Base-by-base conservation (phyloP, 23 tunicate genomes). In the Corella eumyota region DNA sequence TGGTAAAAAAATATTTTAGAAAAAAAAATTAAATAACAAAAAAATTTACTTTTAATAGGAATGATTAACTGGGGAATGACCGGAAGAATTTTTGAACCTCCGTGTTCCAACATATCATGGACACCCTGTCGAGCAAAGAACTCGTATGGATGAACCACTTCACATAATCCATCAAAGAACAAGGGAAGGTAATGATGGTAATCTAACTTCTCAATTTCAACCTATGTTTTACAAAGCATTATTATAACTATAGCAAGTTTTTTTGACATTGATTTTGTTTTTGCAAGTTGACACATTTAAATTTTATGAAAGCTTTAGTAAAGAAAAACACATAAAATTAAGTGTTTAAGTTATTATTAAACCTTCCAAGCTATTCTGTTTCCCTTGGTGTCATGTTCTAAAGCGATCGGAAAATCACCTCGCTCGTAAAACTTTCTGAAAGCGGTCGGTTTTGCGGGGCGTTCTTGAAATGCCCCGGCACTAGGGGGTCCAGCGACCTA, bases 331-430 rank as follows among this genome's bases (percentile, higher is more conserved):
- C n/a, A n/a, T n/a, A n/a, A n/a, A n/a, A n/a, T n/a, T n/a, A n/a
- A n/a, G n/a, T n/a, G n/a, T n/a, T n/a, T 11, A 40, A 15, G 11
- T 40, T 40, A 11, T 40, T 40, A 15, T 40, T 36, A 20, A 60
- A 88, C 96, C 72, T 93, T 93, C 99, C 99, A 93, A 24, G 99
- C 99, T 13, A 93, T 93, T 78, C 95, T 73, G 70, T 93, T 93
- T 68, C 99, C 99, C 73, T 93, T 93, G 35, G 99, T 93, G 45
- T 93, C 99, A 60, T 93, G 99, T 56, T 93, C 99, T 24, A 93
- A 37, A 28, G 99, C 99, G 68, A 93, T 93, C 6, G 99, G 99
- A 53, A 93, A 93, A 52, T 93, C 99, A 38, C 99, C 99, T 6
- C 99, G 67, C 64, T 93, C 99, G 45, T 93, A 93, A 69, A 93